Percentiles rank a stretch among this genome's conserved stretches.
phyloP scores from a whole-genome alignment of 2,888 invertebrate species.

The Conistra vaccinii region DNA sequence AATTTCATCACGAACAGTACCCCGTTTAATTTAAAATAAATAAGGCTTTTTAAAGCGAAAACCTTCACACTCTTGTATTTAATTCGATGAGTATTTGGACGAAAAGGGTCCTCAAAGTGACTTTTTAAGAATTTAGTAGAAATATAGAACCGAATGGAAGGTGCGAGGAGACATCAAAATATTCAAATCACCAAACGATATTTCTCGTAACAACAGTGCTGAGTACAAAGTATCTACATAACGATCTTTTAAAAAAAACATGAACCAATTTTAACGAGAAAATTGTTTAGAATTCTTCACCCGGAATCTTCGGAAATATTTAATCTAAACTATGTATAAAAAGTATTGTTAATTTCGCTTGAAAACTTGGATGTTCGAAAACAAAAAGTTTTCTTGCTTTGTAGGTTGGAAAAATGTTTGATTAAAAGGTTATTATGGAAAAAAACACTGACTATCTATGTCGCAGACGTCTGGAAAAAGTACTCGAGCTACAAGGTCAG shows the following conservation, averaged over 20 bases:
- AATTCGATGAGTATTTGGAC: conserved; percentile 56
- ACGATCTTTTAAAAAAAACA: conserved; percentile 50
- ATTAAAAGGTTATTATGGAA: conserved; percentile 18
- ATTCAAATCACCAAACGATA: conserved; percentile 60
- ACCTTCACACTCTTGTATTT: conserved; percentile 61
- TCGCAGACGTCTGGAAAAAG: conserved; percentile 1
- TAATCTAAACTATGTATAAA: conserved; percentile 49
- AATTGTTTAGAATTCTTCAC: conserved; percentile 50
- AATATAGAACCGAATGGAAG: conserved; percentile 31
- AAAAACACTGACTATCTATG: neutral
- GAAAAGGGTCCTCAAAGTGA: conserved; percentile 29
- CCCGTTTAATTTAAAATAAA: conserved; percentile 68
- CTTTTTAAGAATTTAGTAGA: conserved; percentile 44
- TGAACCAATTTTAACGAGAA: conserved; percentile 49
- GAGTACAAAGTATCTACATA: conserved; percentile 50
- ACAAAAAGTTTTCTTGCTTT: conserved; percentile 27
- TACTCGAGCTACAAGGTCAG: neutral
- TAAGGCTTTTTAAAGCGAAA: conserved; percentile 52
- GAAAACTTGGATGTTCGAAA: conserved; percentile 24
- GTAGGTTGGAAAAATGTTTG: conserved; percentile 7
- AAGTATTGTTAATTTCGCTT: conserved; percentile 31
- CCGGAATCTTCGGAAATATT: conserved; percentile 51
- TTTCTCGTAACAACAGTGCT: conserved; percentile 32
- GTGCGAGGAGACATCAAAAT: conserved; percentile 42
- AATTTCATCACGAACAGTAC: conserved; percentile 63